Percentiles rank a stretch among this genome's conserved stretches.
Conservation (phyloP, 1,140 invertebrate species). For the Cotesia chilonis region DNA sequence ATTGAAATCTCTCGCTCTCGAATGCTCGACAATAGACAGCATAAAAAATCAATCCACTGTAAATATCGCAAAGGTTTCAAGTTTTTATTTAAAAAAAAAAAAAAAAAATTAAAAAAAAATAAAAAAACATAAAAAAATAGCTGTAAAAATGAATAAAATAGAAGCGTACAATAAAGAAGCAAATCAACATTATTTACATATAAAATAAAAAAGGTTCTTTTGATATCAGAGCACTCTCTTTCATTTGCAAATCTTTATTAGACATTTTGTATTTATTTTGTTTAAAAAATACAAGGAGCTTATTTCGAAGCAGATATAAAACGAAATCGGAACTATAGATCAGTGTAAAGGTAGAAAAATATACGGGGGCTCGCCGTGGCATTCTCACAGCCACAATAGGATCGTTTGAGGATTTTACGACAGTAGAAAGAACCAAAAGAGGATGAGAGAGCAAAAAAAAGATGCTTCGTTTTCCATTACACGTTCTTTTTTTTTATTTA, state of each 20-base stretch:
- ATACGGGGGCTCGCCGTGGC: neutral
- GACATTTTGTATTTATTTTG: neutral
- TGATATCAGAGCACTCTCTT: neutral
- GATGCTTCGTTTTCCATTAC: conserved; percentile 25
- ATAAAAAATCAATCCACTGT: no score
- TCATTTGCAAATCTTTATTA: conserved; percentile 10
- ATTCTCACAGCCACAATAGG: conserved; percentile 12
- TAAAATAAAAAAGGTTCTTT: neutral
- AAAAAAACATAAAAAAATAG: no score
- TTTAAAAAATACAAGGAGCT: neutral
- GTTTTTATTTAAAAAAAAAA: no score
- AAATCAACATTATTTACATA: neutral
- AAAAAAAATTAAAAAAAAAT: no score
- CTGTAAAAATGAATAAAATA: neutral
- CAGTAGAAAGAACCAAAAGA: conserved; percentile 7
- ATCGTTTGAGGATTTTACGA: conserved; percentile 19
- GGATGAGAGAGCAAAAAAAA: conserved; percentile 12
- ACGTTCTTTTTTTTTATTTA: conserved; percentile 2
- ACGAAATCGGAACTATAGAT: conserved; percentile 19
- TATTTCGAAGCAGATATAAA: conserved; percentile 1
- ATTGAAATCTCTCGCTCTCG: no score
- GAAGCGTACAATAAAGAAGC: conserved; percentile 16
- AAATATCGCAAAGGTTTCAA: no score
- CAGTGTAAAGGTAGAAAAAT: conserved; percentile 6
- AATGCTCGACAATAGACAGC: no score